These are phyloP conservation scores for Archips crataeganus DNA, from an alignment of 2,888 invertebrate genomes.

Conservation along the genomic window DNA sequence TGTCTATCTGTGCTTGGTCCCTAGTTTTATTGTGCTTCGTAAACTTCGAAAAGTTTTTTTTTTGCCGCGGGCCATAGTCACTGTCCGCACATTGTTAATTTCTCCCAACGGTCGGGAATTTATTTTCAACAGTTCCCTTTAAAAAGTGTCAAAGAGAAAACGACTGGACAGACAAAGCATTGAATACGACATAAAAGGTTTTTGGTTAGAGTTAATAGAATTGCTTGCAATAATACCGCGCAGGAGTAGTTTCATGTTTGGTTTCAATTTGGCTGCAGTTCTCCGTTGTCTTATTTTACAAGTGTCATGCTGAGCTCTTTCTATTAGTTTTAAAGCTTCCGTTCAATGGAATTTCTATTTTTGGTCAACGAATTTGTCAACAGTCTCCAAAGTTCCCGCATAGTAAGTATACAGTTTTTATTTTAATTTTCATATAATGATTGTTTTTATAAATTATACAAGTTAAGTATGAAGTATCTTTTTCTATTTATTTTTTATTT, in stretches of 20 bases:
- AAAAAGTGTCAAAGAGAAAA: constrained; percentile 48
- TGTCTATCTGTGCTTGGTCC: constrained; percentile 61
- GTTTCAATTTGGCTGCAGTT: constrained; percentile 65
- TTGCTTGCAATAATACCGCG: constrained; percentile 61
- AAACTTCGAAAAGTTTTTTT: constrained; percentile 65
- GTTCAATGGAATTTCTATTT: constrained; percentile 57
- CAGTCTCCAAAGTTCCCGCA: background rate
- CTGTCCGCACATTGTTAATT: constrained; percentile 62
- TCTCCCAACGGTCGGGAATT: constrained; percentile 53
- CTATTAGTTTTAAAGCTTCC: constrained; percentile 66
- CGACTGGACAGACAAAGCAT: constrained; percentile 44
- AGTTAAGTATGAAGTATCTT: too few relatives aligned
- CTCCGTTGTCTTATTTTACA: constrained; percentile 58
- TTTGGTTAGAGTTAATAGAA: constrained; percentile 65
- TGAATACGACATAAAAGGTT: constrained; percentile 63
- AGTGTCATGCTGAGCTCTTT: constrained; percentile 63
- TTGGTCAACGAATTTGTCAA: constrained; percentile 36
- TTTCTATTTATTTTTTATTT: too few relatives aligned
- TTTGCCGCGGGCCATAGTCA: constrained; percentile 61
- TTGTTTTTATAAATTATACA: too few relatives aligned
- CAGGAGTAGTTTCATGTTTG: constrained; percentile 59
- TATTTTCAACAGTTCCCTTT: constrained; percentile 58
- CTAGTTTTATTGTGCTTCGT: constrained; percentile 66
- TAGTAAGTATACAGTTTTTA: background rate
- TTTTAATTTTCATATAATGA: too few relatives aligned